Evolutionary conservation across 2,113 vertebrate genomes (phyloP).

Genomic region (Cynocephalus volans): DNA sequence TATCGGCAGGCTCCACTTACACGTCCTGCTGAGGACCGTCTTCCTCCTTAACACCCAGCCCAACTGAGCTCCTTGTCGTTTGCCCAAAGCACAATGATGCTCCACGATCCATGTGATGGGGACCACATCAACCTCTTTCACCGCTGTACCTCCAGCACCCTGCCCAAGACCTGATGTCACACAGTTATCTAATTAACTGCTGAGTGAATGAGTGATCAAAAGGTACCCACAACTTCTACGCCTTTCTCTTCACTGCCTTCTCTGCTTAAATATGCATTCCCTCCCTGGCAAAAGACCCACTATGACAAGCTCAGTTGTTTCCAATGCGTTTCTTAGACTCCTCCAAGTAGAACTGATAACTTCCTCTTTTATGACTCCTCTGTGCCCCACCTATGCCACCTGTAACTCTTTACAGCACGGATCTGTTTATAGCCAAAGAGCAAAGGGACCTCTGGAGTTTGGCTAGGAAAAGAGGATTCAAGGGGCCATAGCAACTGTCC

Average conservation of each 20-base stretch:
- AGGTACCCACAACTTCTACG: too few relatives aligned
- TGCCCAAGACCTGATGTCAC: not conserved
- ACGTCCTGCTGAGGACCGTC: not conserved
- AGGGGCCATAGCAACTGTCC: not conserved
- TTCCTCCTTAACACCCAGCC: not conserved
- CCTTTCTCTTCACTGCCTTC: not conserved
- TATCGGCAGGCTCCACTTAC: not conserved
- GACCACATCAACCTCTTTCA: not conserved
- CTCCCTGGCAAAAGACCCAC: not conserved
- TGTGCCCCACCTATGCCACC: not conserved
- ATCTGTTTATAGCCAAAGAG: conserved; percentile 15
- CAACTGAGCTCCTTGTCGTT: not conserved
- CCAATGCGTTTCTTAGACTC: not conserved
- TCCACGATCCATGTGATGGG: not conserved
- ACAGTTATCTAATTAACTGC: not conserved
- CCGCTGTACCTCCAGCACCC: not conserved
- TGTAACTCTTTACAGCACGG: not conserved
- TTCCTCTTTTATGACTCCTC: not conserved
- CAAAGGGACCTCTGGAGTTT: conserved; percentile 7
- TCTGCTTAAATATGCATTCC: not conserved
- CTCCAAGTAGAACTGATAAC: not conserved
- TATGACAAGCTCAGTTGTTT: not conserved
- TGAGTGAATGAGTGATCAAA: not conserved
- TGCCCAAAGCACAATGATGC: not conserved
- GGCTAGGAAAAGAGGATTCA: not conserved